A percentile compares a stretch with the other conserved stretches of the same genome.
These are phyloP conservation scores for Tipula confusa DNA, from an alignment of 2,888 invertebrate species.

Conservation along the genomic window DNA sequence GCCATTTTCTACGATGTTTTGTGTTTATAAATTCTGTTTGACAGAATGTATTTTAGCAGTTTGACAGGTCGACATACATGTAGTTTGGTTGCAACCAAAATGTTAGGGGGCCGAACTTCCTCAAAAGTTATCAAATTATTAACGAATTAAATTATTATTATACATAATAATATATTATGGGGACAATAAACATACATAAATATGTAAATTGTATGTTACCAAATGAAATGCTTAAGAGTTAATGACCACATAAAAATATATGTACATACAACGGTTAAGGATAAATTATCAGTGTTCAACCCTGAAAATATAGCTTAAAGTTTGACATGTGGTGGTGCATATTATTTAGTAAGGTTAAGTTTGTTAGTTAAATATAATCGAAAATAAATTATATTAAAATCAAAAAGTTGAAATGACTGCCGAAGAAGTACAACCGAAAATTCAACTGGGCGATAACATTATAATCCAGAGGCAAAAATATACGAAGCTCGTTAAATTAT, in stretches of 20 bases:
- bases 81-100: neutral
- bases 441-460: conserved; percentile 67
- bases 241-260: too few species aligned
- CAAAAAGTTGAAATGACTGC: neutral
- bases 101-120: neutral
- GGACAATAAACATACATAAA: too few species aligned
- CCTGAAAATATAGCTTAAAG: neutral
- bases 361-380: neutral
- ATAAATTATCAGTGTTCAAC: neutral
- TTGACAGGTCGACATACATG: neutral
- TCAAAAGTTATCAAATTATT: neutral
- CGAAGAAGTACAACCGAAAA: conserved; percentile 39
- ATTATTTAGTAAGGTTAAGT: neutral
- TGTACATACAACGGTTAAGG: neutral
- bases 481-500: conserved; percentile 70
- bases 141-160: too few species aligned
- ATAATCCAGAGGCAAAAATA: conserved; percentile 74
- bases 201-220: too few species aligned
- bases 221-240: too few species aligned
- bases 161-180: too few species aligned
- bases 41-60: too few species aligned
- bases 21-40: neutral
- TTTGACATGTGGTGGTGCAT: neutral
- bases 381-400: neutral
- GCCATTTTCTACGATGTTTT: conserved; percentile 64